Evolutionary conservation across 2,888 invertebrate genomes (phyloP), one percentile per base, ranked within the genome.

Genomic region (Parnassius apollo): DNA sequence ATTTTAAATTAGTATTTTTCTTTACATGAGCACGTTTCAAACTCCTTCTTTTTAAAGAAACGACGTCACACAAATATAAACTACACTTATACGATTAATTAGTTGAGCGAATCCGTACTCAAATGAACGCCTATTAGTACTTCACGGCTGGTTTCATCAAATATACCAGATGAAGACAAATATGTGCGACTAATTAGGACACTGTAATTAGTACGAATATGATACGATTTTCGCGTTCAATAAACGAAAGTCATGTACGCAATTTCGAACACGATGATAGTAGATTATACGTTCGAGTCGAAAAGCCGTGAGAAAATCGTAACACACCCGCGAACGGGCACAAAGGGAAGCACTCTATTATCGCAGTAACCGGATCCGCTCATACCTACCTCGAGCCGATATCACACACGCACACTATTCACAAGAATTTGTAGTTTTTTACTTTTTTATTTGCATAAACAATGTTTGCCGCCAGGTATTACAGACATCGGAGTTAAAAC

Each of bases 281-380:
- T 13, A 22, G 13, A 25, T n/a, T 18, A 18, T 44, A 2, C 46
- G 44, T 49, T 13, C 25, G 10, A 45, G 18, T 51, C 57, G 59
- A 52, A 22, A 51, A 46, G 25, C 51, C 61, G 61, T 61, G 61
- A 51, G 61, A 61, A 35, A 61, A 52, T 57, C 61, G 57, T 61
- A 57, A 61, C 55, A 13, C 13, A 49, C 56, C 11, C 55, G 25
- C 44, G 45, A 25, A 52, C 52, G 56, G 50, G 50, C 54, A 42
- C 35, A 50, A 42, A 25, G 60, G 60, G 60, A 54, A 57, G 45
- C 57, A 44, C 45, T 61, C 48, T 42, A 50, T 60, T 49, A 55
- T 49, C n/a, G 49, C 48, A 18, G 54, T 22, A 25, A 56, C 50
- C 61, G 61, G 55, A 55, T 55, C 42, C 51, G 12, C 51, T 25